Base-by-base conservation (phyloP, 37 sponge, comb jelly and placozoan genomes). In the Cliona cf. orientalis region DNA sequence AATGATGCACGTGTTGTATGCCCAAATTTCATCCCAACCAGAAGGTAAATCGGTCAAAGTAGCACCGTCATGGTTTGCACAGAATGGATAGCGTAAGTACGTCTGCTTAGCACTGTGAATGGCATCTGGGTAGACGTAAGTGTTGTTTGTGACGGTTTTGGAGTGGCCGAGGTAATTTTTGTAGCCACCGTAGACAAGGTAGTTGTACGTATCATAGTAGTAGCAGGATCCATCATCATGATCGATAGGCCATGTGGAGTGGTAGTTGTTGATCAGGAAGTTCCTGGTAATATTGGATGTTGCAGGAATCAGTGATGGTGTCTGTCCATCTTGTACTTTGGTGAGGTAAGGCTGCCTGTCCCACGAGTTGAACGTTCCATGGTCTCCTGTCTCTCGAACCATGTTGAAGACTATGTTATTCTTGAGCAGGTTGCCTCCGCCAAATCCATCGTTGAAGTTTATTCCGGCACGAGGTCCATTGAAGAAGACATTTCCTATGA, bases 371-470 rank as follows among this genome's bases (percentile, higher is more conserved):
- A 86, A 80, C 22, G 80, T 73, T 29, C 87, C 87, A 41, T 86
- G 80, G 37, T 79, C 87, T 26, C 73, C 78, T 17, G 88, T 87
- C 57, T 87, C 88, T 0, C 88, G 61, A 0, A 87, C 88, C 0
- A 67, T 28, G 59, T 87, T 87, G 88, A 87, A 87, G 26, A 61
- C 58, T 42, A 87, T 58, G 69, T 87, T 87, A n/a, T 58, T 29
- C 33, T 19, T 23, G 58, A 89, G 26, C 5, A 64, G 26, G 42
- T 81, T 57, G 21, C 85, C 90, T 55, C 90, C 90, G 28, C 90
- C 90, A 74, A 90, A 84, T 5, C 90, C 90, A 60, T 90, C 90
- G 58, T 90, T 90, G 35, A 88, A 82, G 43, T 88, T 88, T 49
- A 88, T 76, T 4, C 89, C 89, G 5, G 82, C 88, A 14, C 88